Conservation (phyloP, 2,888 invertebrate species). For the Mythimna impura region DNA sequence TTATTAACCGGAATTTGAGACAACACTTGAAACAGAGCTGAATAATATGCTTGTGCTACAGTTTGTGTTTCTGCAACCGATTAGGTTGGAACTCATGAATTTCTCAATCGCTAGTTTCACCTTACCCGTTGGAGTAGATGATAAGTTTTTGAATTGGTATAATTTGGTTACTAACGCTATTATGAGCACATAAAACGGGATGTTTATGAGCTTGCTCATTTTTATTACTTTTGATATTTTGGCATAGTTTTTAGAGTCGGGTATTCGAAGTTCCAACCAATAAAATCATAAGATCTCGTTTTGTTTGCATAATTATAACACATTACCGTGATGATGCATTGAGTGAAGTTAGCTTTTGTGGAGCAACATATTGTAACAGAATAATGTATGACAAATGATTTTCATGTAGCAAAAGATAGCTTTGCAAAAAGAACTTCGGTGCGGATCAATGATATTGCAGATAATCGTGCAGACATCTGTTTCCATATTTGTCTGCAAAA, state of each 20-base stretch:
- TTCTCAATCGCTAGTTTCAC: background rate
- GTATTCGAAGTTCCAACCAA: background rate
- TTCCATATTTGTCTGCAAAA: slow-evolving; percentile 16
- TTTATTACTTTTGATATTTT: slow-evolving; percentile 5
- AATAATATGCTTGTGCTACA: background rate
- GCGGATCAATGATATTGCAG: background rate
- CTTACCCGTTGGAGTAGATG: background rate
- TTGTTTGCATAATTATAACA: background rate
- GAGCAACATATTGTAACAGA: background rate
- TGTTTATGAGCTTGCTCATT: background rate
- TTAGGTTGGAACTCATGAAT: slow-evolving; percentile 2
- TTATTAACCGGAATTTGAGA: background rate
- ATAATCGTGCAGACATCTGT: slow-evolving; percentile 2
- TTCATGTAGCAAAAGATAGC: background rate
- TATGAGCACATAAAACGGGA: background rate
- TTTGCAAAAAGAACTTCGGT: background rate
- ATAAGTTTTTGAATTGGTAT: background rate
- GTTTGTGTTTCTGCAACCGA: too few relatives aligned
- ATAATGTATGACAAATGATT: background rate
- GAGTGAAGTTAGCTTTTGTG: background rate
- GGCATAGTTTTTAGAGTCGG: background rate
- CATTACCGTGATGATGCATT: background rate
- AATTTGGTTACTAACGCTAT: background rate
- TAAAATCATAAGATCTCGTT: background rate
- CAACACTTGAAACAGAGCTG: background rate